Percentiles rank a stretch among this genome's conserved stretches.
Conservation (phyloP, 2,797 vertebrate genomes). For the Vespertilio murinus region DNA sequence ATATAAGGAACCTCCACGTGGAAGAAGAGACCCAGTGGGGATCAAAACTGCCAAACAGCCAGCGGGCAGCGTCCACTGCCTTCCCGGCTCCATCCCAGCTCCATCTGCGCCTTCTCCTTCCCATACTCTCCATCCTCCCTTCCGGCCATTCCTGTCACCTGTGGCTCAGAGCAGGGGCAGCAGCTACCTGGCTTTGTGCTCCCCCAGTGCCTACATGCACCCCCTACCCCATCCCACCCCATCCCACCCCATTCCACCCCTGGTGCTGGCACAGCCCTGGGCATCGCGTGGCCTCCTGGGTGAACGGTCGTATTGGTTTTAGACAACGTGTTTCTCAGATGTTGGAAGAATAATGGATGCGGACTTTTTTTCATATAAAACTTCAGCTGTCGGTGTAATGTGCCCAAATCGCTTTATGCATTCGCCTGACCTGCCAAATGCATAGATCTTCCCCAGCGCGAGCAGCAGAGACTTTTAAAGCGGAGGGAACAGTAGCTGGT, state of each 20-base stretch:
- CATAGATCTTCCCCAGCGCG: neutral
- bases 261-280: neutral
- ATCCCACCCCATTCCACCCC: neutral
- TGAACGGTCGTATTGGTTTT: accelerated
- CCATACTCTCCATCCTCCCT: no score
- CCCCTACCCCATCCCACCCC: no score
- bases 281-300: accelerated
- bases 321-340: neutral
- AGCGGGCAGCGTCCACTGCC: no score
- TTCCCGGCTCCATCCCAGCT: accelerated
- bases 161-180: accelerated
- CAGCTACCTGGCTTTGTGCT: neutral
- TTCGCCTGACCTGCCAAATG: neutral
- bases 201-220: accelerated
- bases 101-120: accelerated
- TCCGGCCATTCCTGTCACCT: no score
- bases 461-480: neutral
- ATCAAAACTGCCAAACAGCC: no score
- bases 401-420: neutral
- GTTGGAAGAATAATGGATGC: neutral
- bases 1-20: neutral
- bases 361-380: neutral
- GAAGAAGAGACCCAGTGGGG: neutral
- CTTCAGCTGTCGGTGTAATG: neutral
- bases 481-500: neutral